Evolutionary conservation across 2,113 vertebrate species (phyloP), one percentile per base, ranked within the genome.

Genomic region (Leucopsar rothschildi): DNA sequence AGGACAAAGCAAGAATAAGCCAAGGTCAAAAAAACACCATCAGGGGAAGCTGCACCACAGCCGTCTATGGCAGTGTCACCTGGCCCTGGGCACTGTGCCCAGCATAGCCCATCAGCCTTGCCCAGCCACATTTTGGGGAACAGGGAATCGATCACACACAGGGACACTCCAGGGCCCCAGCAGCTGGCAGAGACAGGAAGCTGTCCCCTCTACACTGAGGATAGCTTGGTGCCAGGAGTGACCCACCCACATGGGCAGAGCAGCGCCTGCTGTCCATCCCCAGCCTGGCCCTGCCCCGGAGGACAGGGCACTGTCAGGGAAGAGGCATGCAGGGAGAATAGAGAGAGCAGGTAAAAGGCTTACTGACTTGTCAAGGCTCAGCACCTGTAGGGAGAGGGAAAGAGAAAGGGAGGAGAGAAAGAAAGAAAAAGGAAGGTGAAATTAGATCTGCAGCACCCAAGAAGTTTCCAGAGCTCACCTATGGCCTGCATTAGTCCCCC

Each of bases 351-450:
- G 78, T 92, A 90, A 82, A 96, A 96, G 87, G 97, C 97, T 98
- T 99, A 99, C 99, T 99, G 98, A 99, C 99, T 99, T 99, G 98
- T 99, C 98, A 97, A 97, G 96, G 97, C 96, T 97, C 98, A 99
- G 99, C 98, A 98, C 98, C 99, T 99, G 99, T 97, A 93, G 95
- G 96, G 75, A 95, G 92, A 97, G 85, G 97, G 83, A 96, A 84
- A 97, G 85, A 93, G 95, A 97, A 95, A 96, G 81, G 93, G 95
- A 97, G n/a, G 75, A 93, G 82, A 94, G 79, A 94, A 90, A 91
- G 85, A 90, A 96, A 88, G 89, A 95, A 96, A 96, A 63, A 84
- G 84, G 81, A 92, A 96, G 11, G 64, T 95, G 86, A 97, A 95
- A 80, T 98, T 96, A 97, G 96, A 92, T 83, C 91, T 24, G 8